Conservation (phyloP, 2,797 vertebrate genomes). For the Crax fasciolata region DNA sequence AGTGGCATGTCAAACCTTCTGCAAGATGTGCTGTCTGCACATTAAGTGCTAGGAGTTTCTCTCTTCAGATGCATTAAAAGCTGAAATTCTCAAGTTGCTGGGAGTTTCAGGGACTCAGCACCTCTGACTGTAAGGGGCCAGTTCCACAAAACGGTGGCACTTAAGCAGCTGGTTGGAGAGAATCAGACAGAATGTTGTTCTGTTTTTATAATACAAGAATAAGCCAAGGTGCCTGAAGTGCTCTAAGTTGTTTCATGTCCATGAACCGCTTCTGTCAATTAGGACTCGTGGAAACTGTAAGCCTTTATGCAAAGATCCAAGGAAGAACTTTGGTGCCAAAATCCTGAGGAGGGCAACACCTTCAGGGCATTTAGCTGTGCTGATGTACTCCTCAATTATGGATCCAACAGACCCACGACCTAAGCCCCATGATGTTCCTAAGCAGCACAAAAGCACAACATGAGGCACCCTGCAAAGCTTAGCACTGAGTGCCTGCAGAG, state of each 20-base stretch:
- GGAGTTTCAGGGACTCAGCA: rapidly evolving
- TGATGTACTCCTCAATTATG: neutral
- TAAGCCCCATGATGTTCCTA: neutral
- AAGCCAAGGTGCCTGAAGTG: neutral
- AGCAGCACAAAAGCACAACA: neutral
- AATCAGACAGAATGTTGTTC: neutral
- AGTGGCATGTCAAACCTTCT: rapidly evolving
- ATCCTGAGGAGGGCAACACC: neutral
- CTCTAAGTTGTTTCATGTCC: neutral
- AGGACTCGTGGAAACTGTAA: neutral
- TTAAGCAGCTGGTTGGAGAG: neutral
- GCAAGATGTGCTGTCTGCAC: rapidly evolving
- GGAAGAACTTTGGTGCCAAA: neutral
- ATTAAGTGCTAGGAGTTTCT: rapidly evolving
- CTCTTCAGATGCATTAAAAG: rapidly evolving
- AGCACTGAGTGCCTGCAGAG: neutral
- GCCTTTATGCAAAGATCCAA: neutral
- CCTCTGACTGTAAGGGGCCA: rapidly evolving
- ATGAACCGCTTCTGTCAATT: neutral
- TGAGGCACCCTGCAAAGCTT: neutral
- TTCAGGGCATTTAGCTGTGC: neutral
- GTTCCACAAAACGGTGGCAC: neutral
- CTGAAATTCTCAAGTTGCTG: rapidly evolving
- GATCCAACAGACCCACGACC: neutral
- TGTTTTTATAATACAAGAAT: neutral